Evolutionary conservation across 2,888 invertebrate genomes (phyloP).

Genomic region (Morpho helenor): DNA sequence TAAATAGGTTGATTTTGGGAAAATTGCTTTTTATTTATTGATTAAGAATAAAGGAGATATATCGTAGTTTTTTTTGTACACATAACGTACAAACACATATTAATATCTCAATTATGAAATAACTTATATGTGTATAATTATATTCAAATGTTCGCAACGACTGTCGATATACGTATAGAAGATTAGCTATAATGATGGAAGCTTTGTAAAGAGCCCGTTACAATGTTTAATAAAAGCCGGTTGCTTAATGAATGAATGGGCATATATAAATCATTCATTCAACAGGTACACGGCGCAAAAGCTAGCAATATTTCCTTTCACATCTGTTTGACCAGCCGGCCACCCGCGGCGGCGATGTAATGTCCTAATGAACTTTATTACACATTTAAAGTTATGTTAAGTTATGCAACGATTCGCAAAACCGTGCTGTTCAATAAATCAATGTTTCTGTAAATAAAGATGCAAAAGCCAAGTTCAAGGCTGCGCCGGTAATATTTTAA

Average conservation of each 20-base stretch:
- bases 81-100: no score
- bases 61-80: no score
- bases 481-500: no score
- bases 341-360: conserved; percentile 2
- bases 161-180: no score
- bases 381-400: conserved; percentile 2
- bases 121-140: no score
- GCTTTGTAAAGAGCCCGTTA: background rate
- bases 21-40: no score
- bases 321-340: conserved; percentile 3
- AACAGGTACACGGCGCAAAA: conserved; percentile 4
- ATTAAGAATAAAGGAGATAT: no score
- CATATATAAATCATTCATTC: conserved; percentile 8
- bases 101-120: no score
- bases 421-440: background rate
- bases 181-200: no score
- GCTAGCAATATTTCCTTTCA: conserved; percentile 7
- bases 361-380: conserved; percentile 7
- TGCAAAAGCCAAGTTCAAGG: no score
- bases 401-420: conserved; percentile 2
- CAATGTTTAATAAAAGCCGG: background rate
- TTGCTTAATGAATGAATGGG: conserved; percentile 1
- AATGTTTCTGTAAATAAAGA: background rate
- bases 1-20: no score
- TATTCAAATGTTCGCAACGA: no score